Evolutionary conservation across 2,797 vertebrate genomes (phyloP), one percentile per base, ranked within the genome.

Genomic region (Falco naumanni): DNA sequence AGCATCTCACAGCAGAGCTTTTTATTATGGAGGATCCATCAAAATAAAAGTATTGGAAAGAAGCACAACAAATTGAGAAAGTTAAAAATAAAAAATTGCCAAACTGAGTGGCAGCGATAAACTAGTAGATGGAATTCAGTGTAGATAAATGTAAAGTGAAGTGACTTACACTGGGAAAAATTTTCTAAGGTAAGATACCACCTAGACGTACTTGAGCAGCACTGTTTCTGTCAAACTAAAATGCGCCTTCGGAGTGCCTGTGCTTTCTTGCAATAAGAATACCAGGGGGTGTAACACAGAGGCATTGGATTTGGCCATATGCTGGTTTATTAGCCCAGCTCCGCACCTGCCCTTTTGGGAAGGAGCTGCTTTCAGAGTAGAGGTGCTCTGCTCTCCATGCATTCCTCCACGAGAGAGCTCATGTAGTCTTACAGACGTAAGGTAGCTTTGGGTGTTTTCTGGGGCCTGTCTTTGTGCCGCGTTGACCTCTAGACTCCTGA

Each of bases 271-370:
- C 29, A 10, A 3, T 24, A 31, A 16, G 59, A 51, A 51, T 9
- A 25, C 4, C 26, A 47, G 80, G 26, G 34, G 69, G 9, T 1
- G 0, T 68, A 81, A 57, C 0, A 1, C 5, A 74, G 37, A 53
- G 57, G 24, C 43, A 53, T 1, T 85, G 68, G n/a, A 17, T 84
- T 68, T 92, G 48, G 16, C 50, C 2, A 0, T 51, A 13, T 11
- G 7, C 41, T 53, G n/a, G 3, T 19, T 87, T 34, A 14, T 26
- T 50, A 54, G 74, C 54, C 28, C 70, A 90, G 66, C 50, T 78
- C 50, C 56, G 34, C 41, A 17, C 41, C 29, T 60, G 18, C 19
- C 16, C 19, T 53, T 64, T 75, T 31, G 53, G n/a, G 48, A 88
- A 50, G 3, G 5, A 72, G 14, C n/a, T 25, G 34, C 50, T 81